Conservation (phyloP, 2,113 vertebrate species). For the Lagopus muta region DNA sequence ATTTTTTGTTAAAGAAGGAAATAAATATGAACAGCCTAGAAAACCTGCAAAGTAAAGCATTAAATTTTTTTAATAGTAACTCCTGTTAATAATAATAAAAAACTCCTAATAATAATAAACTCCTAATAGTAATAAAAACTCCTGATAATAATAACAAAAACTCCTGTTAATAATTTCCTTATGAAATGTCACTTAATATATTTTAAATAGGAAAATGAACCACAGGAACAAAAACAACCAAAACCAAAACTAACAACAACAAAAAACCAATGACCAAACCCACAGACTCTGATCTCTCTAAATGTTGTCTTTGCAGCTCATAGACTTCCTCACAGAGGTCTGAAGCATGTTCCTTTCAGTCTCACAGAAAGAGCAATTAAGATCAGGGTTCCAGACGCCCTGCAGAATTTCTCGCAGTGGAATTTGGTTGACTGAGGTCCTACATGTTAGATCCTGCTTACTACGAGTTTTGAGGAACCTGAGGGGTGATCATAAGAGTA, state of each 20-base stretch:
- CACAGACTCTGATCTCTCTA: neutral
- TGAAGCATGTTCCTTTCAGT: neutral
- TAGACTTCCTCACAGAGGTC: neutral
- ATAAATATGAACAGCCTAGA: neutral
- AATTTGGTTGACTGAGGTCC: neutral
- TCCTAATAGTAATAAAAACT: too few species aligned
- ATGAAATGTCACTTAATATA: neutral
- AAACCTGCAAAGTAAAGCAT: neutral
- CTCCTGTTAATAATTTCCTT: too few species aligned
- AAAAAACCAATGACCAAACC: neutral
- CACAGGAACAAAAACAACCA: neutral
- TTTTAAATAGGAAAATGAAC: neutral
- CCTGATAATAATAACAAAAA: too few species aligned
- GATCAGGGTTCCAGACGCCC: rapidly evolving
- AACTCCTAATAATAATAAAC: too few species aligned
- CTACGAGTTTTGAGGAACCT: neutral
- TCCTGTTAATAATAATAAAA: too few species aligned
- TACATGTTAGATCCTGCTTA: neutral
- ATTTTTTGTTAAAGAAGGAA: neutral
- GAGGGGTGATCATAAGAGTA: neutral
- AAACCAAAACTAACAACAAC: neutral
- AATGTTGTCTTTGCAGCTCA: neutral
- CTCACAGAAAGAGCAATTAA: neutral
- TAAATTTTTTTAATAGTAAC: neutral
- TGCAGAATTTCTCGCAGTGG: rapidly evolving